A percentile compares a stretch with the other conserved stretches of the same genome.
These are phyloP conservation scores for Seriola quinqueradiata DNA, from an alignment of 2,113 vertebrate species.

Conservation along the genomic window DNA sequence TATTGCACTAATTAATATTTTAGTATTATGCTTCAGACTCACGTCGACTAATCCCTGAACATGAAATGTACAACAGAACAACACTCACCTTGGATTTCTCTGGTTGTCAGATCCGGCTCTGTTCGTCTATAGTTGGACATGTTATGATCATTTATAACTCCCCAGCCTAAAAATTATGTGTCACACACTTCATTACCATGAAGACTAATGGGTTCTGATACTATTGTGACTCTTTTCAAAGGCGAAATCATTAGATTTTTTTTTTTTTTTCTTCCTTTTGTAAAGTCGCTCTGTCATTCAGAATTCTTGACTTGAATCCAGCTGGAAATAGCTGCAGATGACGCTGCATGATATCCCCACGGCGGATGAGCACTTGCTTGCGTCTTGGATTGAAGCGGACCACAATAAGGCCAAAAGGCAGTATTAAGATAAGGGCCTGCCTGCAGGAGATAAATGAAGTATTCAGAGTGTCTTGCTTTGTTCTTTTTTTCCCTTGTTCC, in stretches of 20 bases:
- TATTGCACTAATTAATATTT: constrained; percentile 31
- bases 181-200: constrained; percentile 63
- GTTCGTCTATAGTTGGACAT: constrained; percentile 19
- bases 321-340: constrained; percentile 48
- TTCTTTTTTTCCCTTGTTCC: constrained; percentile 58
- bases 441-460: constrained; percentile 64
- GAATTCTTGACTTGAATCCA: constrained; percentile 18
- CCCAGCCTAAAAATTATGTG: constrained; percentile 36
- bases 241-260: constrained; percentile 31
- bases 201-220: constrained; percentile 42
- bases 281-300: constrained; percentile 46
- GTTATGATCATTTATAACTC: constrained; percentile 32
- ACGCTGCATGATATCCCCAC: constrained; percentile 2
- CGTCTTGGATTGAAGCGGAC: constrained; percentile 27
- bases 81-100: constrained; percentile 28
- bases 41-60: constrained; percentile 15
- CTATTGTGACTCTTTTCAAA: constrained; percentile 44
- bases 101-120: constrained; percentile 30
- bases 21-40: background rate
- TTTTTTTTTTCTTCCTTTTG: background rate
- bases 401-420: constrained; percentile 52
- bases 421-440: constrained; percentile 60
- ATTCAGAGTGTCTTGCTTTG: constrained; percentile 50
- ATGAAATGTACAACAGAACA: background rate
- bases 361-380: constrained; percentile 29